Evolutionary conservation across 2,797 vertebrate genomes (phyloP), one percentile per base, ranked within the genome.

Genomic region (Lepilemur ruficaudatus): DNA sequence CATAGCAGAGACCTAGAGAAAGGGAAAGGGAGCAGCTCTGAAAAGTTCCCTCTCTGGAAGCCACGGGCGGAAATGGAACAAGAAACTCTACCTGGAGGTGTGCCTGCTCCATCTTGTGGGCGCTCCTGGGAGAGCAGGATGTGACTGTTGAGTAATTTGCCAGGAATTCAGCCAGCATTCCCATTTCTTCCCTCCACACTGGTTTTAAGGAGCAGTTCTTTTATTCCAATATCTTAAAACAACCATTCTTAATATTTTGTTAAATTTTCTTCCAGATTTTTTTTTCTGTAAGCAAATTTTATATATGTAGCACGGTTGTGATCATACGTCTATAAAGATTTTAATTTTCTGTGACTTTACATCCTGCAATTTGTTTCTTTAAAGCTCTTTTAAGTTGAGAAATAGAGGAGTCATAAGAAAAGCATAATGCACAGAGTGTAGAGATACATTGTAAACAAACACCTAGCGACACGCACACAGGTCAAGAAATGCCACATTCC

Each of bases 321-420:
- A 57, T 32, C 55, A 30, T 57, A 13, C 23, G 6, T n/a, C 18
- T 59, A 2, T 22, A 69, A 32, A 80, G 30, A 17, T 46, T 82
- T 80, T 30, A 20, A 80, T 84, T 93, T 90, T 79, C 28, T 75
- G 18, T 91, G 46, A 72, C 43, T 79, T 75, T 69, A 35, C 30
- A 72, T 70, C 15, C 67, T 81, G 22, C 2, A 32, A 2, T 92
- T 94, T 73, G 12, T 84, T 84, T 78, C 22, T 82, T 80, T 67
- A 30, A 83, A 80, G 35, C 25, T 70, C 22, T 46, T 85, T 88
- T 46, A 85, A 13, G 30, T 50, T 52, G 17, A 80, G 69, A 93
- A 78, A 28, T 22, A 38, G 7, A 72, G 55, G 82, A 12, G 14
- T 55, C 65, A 48, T 48, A 35, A 57, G 20, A 80, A 95, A 76